Evolutionary conservation across 2,888 invertebrate species (phyloP), one percentile per base, ranked within the genome.

Genomic region (Erpobdella octoculata): DNA sequence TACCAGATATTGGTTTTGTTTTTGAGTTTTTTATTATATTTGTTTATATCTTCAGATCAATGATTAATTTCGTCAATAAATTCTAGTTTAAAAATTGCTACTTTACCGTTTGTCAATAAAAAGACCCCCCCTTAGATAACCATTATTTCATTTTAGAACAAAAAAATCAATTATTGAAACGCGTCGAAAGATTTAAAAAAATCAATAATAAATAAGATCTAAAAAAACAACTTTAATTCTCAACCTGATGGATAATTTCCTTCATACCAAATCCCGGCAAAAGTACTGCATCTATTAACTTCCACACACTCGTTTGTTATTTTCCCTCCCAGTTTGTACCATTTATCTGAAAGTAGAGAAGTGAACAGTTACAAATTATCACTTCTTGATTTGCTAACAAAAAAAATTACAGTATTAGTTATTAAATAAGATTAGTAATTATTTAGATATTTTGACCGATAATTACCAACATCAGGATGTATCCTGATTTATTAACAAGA

Each of bases 181-280:
- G n/a, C n/a, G n/a, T n/a, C n/a, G n/a, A n/a, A n/a, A n/a, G n/a
- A n/a, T n/a, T n/a, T n/a, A n/a, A n/a, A n/a, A n/a, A n/a, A n/a
- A n/a, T n/a, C n/a, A n/a, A n/a, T n/a, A n/a, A n/a, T n/a, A n/a
- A n/a, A n/a, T n/a, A n/a, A n/a, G n/a, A n/a, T n/a, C n/a, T n/a
- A n/a, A n/a, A n/a, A n/a, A n/a, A n/a, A n/a, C n/a, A n/a, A n/a
- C n/a, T n/a, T n/a, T n/a, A n/a, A n/a, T n/a, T n/a, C 8, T 25
- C 28, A 25, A 53, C 53, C 53, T 53, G 53, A 5, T 53, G 53
- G 53, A 53, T 53, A 53, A 1, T 53, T 6, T 53, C 53, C 53
- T 18, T 53, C 53, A 28, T 53, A 53, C 53, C 53, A 53, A 53
- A 53, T 53, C 4, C 53, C 53, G 28, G 53, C 53, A 53, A 53